Evolutionary conservation across 2,113 vertebrate genomes (phyloP), one percentile per base, ranked within the genome.

Genomic region (Lasiurus borealis): DNA sequence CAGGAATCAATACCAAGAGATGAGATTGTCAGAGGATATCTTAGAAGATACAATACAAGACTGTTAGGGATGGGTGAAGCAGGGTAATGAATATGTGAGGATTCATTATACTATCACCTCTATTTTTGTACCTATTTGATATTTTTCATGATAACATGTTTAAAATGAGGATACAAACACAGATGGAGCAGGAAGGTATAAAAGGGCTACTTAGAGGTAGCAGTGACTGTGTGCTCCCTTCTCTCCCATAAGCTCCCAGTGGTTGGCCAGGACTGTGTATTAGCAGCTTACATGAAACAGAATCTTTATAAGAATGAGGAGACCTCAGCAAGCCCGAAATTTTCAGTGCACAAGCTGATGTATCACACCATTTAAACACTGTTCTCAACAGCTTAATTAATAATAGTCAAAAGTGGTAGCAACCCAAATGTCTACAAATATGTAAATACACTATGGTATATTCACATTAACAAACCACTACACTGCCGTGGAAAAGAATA

Each of bases 41-140:
- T 31, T 29, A 71, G 57, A 80, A 10, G 4, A 14, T 54, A 2
- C 62, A 14, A 50, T 23, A 78, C 7, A 73, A 14, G 34, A 68
- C 48, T 34, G 14, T 59, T 16, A 68, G 66, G n/a, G 36, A 85
- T 31, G 80, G 36, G 1, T 92, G 64, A 66, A 85, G 21, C 18
- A 68, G 76, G 64, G 36, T 54, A 9, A 87, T 48, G 31, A 73
- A 80, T 66, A 94, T 11, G 66, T 78, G 78, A 78, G 14, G 27
- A 2, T 64, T 93, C 34, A 8, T 19, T n/a, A 73, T 62, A 54
- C 27, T 73, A 80, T 34, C 48, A 69, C 66, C 71, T 72, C 71
- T 85, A 54, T 72, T 92, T 89, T 85, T 44, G 40, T 50, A 75
- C 18, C 48, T 13, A 66, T 80, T 75, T 92, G 54, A 88, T 81